phyloP scores from a whole-genome alignment of 2,888 invertebrate species.

The Eustalomyia histrio region DNA sequence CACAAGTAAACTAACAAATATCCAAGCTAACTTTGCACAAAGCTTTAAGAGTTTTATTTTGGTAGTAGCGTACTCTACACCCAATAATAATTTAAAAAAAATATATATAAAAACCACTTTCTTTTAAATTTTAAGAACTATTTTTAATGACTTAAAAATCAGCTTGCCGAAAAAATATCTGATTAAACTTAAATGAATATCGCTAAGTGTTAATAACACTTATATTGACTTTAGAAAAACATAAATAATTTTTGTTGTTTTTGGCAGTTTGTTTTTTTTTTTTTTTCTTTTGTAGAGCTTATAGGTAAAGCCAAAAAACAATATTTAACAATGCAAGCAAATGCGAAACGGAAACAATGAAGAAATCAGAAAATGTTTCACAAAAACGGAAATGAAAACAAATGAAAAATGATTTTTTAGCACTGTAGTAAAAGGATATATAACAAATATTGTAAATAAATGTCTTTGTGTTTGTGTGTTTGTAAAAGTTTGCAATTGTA shows the following conservation, averaged over 20 bases:
- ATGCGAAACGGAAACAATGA: conserved; percentile 64
- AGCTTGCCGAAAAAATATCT: too few relatives aligned
- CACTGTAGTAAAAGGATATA: conserved; percentile 47
- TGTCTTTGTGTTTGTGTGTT: background rate
- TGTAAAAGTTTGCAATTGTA: conserved; percentile 12
- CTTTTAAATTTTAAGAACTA: too few relatives aligned
- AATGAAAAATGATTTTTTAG: conserved; percentile 64
- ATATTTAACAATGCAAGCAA: conserved; percentile 62
- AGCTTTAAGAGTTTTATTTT: too few relatives aligned
- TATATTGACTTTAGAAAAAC: conserved; percentile 8
- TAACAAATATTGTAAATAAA: conserved; percentile 19
- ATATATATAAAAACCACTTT: too few relatives aligned
- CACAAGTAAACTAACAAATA: too few relatives aligned
- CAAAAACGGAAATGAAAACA: conserved; percentile 61
- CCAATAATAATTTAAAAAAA: too few relatives aligned
- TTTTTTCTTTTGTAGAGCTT: background rate
- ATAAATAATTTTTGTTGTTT: conserved; percentile 1
- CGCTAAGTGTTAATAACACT: too few relatives aligned
- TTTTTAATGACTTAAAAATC: too few relatives aligned
- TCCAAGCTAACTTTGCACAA: too few relatives aligned
- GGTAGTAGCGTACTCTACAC: too few relatives aligned
- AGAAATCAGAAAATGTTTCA: conserved; percentile 61
- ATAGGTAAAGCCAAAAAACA: conserved; percentile 28
- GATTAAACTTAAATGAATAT: too few relatives aligned
- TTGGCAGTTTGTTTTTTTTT: background rate